These are phyloP conservation scores for Ormyrus pomaceus DNA, from an alignment of 2,888 invertebrate species.

Conservation along the genomic window DNA sequence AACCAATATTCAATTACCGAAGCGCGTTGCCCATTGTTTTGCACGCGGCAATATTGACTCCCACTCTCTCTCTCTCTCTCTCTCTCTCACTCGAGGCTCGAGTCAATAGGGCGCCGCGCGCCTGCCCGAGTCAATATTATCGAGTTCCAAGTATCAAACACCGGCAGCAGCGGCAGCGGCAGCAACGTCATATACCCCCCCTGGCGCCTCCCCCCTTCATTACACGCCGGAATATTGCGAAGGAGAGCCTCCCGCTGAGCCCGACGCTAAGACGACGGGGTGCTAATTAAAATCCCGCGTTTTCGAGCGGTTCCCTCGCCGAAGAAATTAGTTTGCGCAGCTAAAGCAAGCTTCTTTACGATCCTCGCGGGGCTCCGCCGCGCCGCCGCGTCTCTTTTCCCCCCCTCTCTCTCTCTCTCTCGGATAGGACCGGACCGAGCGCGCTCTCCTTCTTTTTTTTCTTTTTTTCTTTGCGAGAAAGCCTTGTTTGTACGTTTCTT, in stretches of 20 bases:
- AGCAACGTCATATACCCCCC: too few species aligned
- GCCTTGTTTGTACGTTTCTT: not conserved
- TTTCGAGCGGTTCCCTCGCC: not conserved
- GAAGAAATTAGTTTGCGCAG: conserved; percentile 33
- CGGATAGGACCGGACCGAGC: too few species aligned
- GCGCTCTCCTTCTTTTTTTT: too few species aligned
- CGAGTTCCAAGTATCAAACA: conserved; percentile 46
- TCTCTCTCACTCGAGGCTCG: not conserved
- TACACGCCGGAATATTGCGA: conserved; percentile 42
- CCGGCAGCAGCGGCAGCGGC: not conserved
- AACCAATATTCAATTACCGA: conserved; percentile 43
- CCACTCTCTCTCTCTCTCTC: not conserved
- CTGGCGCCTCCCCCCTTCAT: conserved; percentile 4
- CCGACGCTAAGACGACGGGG: conserved; percentile 35
- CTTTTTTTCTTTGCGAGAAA: not conserved
- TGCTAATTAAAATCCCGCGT: conserved; percentile 46
- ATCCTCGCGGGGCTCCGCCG: not conserved
- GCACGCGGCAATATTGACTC: conserved; percentile 46
- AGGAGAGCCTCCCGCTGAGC: not conserved
- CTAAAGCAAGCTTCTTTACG: not conserved
- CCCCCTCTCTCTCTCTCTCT: too few species aligned
- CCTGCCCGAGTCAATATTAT: conserved; percentile 53
- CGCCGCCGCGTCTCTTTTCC: too few species aligned
- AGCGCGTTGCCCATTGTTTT: conserved; percentile 43
- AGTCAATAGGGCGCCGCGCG: conserved; percentile 31